Conservation (phyloP, 2,113 vertebrate species). For the Mixornis gularis region DNA sequence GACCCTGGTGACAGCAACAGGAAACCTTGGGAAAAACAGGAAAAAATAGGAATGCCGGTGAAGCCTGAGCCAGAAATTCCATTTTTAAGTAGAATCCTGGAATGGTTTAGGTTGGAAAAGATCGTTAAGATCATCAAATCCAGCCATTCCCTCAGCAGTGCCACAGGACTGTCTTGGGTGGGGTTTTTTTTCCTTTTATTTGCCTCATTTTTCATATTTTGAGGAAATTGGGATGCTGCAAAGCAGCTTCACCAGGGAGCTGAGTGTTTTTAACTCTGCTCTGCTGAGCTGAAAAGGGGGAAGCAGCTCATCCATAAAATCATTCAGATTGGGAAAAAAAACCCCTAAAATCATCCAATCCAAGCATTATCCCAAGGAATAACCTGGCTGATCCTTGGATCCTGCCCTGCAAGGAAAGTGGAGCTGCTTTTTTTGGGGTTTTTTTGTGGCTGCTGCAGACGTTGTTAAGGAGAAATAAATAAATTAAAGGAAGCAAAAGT, state of each 20-base stretch:
- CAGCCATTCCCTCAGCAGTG: neutral
- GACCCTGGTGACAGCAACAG: accelerated
- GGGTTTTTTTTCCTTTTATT: neutral
- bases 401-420: accelerated
- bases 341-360: neutral
- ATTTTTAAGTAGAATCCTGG: neutral
- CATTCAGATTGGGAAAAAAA: accelerated
- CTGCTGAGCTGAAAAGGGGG: neutral
- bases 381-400: neutral
- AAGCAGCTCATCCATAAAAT: accelerated
- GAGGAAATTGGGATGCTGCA: neutral
- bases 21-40: neutral
- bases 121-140: accelerated
- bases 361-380: neutral
- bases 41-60: neutral
- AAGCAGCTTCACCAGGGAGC: neutral
- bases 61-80: neutral
- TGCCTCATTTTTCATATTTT: accelerated
- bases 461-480: neutral
- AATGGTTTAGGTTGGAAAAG: neutral
- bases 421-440: accelerated
- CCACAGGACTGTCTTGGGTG: too few relatives aligned
- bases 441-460: accelerated
- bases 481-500: neutral
- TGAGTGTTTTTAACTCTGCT: neutral